A percentile compares a stretch with the other conserved stretches of the same genome.
Conservation (phyloP, 2,888 invertebrate genomes). For the Cylindroiulus punctatus region DNA sequence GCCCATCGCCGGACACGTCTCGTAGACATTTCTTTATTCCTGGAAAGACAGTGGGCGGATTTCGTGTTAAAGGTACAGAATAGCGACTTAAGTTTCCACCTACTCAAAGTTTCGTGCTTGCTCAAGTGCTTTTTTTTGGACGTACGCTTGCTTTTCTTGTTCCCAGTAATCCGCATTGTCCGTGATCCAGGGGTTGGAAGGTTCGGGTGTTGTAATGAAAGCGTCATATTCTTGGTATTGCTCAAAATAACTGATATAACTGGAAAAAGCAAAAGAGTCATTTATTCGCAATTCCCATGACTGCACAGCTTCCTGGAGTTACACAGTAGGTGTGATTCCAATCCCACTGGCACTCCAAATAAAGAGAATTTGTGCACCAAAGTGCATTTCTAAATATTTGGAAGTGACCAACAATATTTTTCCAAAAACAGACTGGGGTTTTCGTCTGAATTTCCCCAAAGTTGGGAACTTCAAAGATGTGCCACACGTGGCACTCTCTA, state of each 20-base stretch:
- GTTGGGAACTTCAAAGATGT: too few relatives aligned
- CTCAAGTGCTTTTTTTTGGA: not conserved
- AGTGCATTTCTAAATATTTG: too few relatives aligned
- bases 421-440: too few relatives aligned
- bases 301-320: too few relatives aligned
- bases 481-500: not conserved
- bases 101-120: not conserved
- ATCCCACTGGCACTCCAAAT: too few relatives aligned
- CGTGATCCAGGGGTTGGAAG: constrained; percentile 96
- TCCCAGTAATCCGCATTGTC: constrained; percentile 98
- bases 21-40: constrained; percentile 89
- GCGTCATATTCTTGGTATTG: constrained; percentile 97
- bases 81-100: too few relatives aligned
- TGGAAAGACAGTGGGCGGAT: not conserved
- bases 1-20: constrained; percentile 97
- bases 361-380: too few relatives aligned
- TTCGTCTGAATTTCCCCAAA: too few relatives aligned
- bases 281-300: not conserved
- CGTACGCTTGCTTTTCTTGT: constrained; percentile 81
- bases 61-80: not conserved
- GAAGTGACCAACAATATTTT: too few relatives aligned
- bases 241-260: constrained; percentile 90
- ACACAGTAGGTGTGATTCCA: too few relatives aligned
- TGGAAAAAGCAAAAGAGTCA: constrained; percentile 65
- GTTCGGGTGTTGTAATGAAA: constrained; percentile 90